Evolutionary conservation across 2,888 invertebrate species (phyloP), one percentile per base, ranked within the genome.

Genomic region (Bugula neritina): DNA sequence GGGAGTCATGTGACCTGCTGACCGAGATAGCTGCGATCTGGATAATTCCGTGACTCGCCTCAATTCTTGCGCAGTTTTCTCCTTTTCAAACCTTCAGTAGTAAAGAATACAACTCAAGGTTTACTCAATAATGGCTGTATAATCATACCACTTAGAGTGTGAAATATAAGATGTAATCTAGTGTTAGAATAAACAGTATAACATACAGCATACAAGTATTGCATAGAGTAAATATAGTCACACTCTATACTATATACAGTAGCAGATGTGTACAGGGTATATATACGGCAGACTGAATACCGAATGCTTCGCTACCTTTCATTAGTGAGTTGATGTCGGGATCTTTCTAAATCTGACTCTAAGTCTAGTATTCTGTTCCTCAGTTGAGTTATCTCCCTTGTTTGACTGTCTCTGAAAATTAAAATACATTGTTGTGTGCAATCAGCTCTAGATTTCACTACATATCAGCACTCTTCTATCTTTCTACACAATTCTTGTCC

Each of bases 321-420:
- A 75, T 80, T 82, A 54, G 84, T 84, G 25, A 85, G 76, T 73
- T 82, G 82, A 69, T 84, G 72, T 23, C 82, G 75, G 21, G 83
- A 74, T 72, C 83, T 76, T 71, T 84, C 85, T 2, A 81, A 76
- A 71, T 85, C 84, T 17, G 82, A 80, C 71, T 85, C 84, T 52
- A 84, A 74, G 73, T 84, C 84, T 1, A 83, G 80, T 73, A 80
- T 80, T 31, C 80, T 76, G 1, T 81, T 81, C 27, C 84, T 74
- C 23, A 82, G 76, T 5, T 80, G 79, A 1, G 81, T 79, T 58
- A 84, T 76, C 74, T 84, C 84, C 71, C 83, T 76, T 69, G 80
- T 80, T 75, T 83, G 83, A 72, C 80, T 81, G 75, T 83, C 83
- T 23, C 84, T 84, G 75, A 17, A 77, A 77, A 17, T 43, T 5